These are phyloP conservation scores for Andrena marginata DNA, from an alignment of 2,888 invertebrate species.

Conservation along the genomic window DNA sequence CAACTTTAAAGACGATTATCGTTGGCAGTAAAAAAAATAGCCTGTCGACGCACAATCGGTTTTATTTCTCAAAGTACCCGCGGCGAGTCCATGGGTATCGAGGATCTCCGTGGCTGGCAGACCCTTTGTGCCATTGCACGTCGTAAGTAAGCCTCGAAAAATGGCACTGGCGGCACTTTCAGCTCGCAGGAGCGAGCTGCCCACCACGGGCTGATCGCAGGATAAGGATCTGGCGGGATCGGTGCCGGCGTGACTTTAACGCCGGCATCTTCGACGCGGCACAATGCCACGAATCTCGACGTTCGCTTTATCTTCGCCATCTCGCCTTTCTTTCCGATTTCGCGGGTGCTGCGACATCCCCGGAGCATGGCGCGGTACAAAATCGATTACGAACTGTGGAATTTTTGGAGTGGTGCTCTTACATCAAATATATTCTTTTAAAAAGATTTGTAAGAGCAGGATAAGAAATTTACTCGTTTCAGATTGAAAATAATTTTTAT, in stretches of 20 bases:
- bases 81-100: not conserved
- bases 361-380: not conserved
- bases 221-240: conserved; percentile 66
- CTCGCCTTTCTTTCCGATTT: conserved; percentile 40
- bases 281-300: conserved; percentile 66
- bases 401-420: not conserved
- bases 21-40: not conserved
- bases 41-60: not conserved
- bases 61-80: conserved; percentile 11
- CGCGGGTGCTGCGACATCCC: conserved; percentile 2
- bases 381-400: conserved; percentile 13
- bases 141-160: conserved; percentile 55
- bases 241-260: conserved; percentile 63
- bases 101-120: conserved; percentile 5
- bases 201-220: conserved; percentile 48
- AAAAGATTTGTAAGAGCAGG: not conserved
- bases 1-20: not conserved
- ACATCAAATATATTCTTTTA: not conserved
- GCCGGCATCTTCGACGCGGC: conserved; percentile 50
- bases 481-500: not conserved
- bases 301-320: conserved; percentile 63
- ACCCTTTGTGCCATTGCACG: conserved; percentile 38
- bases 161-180: conserved; percentile 50
- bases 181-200: conserved; percentile 19
- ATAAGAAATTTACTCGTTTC: not conserved